Conservation (phyloP, 2,888 invertebrate genomes). For the Drosophila demipolita region DNA sequence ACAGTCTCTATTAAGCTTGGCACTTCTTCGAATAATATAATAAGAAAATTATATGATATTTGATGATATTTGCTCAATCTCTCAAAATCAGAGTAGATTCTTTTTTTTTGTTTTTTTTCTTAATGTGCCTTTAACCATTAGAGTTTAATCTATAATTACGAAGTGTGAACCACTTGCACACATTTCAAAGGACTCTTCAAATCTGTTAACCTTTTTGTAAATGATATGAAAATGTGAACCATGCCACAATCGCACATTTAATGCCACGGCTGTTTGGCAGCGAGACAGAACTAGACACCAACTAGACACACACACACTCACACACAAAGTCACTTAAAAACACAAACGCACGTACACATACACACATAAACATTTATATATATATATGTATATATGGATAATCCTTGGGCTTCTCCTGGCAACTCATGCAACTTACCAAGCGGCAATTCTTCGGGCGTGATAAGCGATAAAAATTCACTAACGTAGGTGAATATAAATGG, state of each 20-base stretch:
- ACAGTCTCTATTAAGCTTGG: neutral
- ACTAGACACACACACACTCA: slow-evolving; percentile 3
- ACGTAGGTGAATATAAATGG: slow-evolving; percentile 84
- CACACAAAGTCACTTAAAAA: neutral
- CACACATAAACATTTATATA: neutral
- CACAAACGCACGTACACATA: slow-evolving; percentile 3
- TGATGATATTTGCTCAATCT: neutral
- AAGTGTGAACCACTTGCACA: no score
- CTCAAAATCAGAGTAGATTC: neutral
- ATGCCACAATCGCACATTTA: slow-evolving; percentile 14
- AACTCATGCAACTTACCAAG: slow-evolving; percentile 78
- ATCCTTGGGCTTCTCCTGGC: slow-evolving; percentile 28
- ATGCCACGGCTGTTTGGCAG: slow-evolving; percentile 41
- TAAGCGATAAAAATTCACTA: slow-evolving; percentile 85
- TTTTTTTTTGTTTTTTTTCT: fast-evolving
- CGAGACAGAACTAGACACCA: slow-evolving; percentile 25
- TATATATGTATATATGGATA: slow-evolving; percentile 2
- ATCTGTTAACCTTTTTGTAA: slow-evolving; percentile 7
- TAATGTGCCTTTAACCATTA: neutral
- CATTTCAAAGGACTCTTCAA: neutral
- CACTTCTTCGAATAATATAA: neutral
- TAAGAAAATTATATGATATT: no score
- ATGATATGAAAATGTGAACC: slow-evolving; percentile 24
- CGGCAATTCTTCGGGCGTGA: slow-evolving; percentile 85
- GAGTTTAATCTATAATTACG: neutral